Percentiles rank a stretch among this genome's conserved stretches.
phyloP scores from a whole-genome alignment of 1,140 invertebrate genomes.

The Ptiloglossa arizonensis region DNA sequence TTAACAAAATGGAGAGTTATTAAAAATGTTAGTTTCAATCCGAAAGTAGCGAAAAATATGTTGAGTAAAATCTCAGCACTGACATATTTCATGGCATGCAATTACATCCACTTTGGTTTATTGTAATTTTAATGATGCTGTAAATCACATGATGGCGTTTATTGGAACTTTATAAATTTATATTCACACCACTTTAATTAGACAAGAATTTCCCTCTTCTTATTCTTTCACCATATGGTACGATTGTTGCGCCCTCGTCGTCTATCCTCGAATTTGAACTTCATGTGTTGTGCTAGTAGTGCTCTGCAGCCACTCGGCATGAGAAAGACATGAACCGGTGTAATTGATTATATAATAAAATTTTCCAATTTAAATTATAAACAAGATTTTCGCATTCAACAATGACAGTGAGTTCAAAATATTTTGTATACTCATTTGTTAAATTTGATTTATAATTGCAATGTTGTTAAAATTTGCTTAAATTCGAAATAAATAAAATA shows the following conservation, averaged over 20 bases:
- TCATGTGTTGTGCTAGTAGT: background rate
- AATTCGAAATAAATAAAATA: background rate
- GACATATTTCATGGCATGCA: background rate
- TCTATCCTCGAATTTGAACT: background rate
- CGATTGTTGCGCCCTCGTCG: background rate
- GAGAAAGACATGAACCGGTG: too few species aligned
- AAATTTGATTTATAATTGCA: background rate
- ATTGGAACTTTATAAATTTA: background rate
- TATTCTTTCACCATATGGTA: background rate
- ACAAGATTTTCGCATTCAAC: background rate
- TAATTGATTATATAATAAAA: too few species aligned
- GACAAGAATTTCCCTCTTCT: background rate
- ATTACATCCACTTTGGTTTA: background rate
- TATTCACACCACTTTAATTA: background rate
- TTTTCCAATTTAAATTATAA: background rate
- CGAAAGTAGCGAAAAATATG: too few species aligned
- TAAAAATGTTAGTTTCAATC: too few species aligned
- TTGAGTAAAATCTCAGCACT: too few species aligned
- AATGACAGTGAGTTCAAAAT: background rate
- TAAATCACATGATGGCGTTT: slow-evolving; percentile 17
- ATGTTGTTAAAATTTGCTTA: too few species aligned
- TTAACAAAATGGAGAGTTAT: too few species aligned
- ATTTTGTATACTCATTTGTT: background rate
- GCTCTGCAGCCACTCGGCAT: too few species aligned
- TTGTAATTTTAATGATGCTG: background rate